phyloP scores from a whole-genome alignment of 2,797 vertebrate genomes.

The Channallabes apus region DNA sequence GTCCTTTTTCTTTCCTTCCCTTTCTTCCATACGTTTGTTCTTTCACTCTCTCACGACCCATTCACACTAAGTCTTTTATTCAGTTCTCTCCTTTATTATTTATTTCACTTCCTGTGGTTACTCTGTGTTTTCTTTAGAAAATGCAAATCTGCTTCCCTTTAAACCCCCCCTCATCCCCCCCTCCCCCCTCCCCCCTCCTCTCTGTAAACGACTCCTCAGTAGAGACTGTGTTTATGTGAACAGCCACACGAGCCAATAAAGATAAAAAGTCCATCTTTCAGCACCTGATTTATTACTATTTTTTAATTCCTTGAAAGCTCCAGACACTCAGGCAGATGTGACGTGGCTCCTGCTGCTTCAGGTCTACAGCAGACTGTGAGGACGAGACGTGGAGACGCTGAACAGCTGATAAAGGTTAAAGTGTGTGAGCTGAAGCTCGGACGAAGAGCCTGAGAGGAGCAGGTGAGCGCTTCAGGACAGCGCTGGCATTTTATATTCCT shows the following conservation, averaged over 20 bases:
- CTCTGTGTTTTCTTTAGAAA: not conserved
- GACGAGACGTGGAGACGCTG: too few relatives aligned
- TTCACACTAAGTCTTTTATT: not conserved
- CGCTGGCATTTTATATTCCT: conserved; percentile 52
- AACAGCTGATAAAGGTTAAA: not conserved
- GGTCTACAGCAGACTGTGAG: not conserved
- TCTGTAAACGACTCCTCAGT: not conserved
- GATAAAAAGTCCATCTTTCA: too few relatives aligned
- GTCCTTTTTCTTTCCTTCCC: not conserved
- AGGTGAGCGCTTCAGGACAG: conserved; percentile 45
- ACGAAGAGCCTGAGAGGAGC: conserved; percentile 13
- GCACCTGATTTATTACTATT: not conserved
- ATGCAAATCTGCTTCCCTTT: not conserved
- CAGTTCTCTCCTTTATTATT: not conserved
- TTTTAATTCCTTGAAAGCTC: too few relatives aligned
- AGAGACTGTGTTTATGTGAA: not conserved
- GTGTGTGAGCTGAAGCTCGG: not conserved
- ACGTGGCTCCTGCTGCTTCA: not conserved
- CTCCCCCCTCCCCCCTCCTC: too few relatives aligned
- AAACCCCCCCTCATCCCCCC: not conserved
- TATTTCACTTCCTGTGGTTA: not conserved
- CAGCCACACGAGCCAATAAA: not conserved
- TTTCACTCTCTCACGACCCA: not conserved
- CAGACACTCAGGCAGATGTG: too few relatives aligned
- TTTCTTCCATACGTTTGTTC: not conserved